Conservation (phyloP, 2,888 invertebrate species). For the Eupithecia inturbata region DNA sequence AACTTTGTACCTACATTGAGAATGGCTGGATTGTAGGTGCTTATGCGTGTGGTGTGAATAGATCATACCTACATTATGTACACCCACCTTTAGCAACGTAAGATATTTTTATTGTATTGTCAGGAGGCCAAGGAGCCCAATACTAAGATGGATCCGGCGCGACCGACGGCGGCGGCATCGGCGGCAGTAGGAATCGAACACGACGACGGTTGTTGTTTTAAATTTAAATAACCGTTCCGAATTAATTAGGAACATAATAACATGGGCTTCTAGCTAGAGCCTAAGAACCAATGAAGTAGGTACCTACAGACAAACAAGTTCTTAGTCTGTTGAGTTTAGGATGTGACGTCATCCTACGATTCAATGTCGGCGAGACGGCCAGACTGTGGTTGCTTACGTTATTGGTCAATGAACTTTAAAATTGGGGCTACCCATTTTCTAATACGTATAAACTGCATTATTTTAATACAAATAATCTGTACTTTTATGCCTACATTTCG, state of each 20-base stretch:
- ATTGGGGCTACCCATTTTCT: neutral
- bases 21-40: neutral
- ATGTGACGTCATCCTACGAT: constrained; percentile 30
- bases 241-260: neutral
- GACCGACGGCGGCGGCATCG: neutral
- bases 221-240: neutral
- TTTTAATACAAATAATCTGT: neutral
- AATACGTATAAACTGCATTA: neutral
- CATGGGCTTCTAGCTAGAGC: neutral
- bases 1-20: too few relatives aligned
- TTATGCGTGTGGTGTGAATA: neutral
- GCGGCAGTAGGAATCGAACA: neutral
- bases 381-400: constrained; percentile 13
- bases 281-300: neutral
- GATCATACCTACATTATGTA: neutral
- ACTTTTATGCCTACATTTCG: neutral
- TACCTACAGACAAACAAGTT: neutral
- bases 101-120: neutral
- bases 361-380: constrained; percentile 20
- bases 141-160: neutral
- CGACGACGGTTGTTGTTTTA: neutral
- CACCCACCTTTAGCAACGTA: neutral
- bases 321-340: constrained; percentile 14
- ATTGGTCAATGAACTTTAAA: constrained; percentile 26
- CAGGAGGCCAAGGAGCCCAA: neutral